Conservation (phyloP, 1,140 invertebrate genomes). For the Lerema accius region DNA sequence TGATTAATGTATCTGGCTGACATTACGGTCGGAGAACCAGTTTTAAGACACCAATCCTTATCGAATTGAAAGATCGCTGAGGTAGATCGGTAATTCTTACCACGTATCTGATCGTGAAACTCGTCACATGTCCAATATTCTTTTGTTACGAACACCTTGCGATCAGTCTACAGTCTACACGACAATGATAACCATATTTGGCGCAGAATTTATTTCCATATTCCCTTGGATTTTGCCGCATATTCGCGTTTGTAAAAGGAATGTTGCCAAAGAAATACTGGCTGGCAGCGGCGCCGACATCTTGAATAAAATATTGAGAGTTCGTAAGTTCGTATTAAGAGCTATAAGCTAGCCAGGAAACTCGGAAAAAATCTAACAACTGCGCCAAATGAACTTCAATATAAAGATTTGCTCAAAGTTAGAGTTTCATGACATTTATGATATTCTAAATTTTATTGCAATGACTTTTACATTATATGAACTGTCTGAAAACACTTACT, state of each 20-base stretch:
- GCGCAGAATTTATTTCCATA: slow-evolving; percentile 31
- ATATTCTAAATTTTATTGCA: neutral
- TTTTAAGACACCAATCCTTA: slow-evolving; percentile 16
- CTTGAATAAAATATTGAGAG: slow-evolving; percentile 35
- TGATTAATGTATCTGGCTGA: slow-evolving; percentile 25
- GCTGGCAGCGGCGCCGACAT: slow-evolving; percentile 29
- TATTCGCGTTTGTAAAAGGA: slow-evolving; percentile 24
- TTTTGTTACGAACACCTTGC: slow-evolving; percentile 28
- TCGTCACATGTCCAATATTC: slow-evolving; percentile 17
- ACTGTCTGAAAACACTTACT: too few species aligned
- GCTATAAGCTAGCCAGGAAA: slow-evolving; percentile 27
- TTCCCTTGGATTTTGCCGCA: slow-evolving; percentile 29
- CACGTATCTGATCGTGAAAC: slow-evolving; percentile 22
- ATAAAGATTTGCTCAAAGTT: neutral
- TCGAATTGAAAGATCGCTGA: slow-evolving; percentile 14
- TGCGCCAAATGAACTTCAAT: slow-evolving; percentile 17
- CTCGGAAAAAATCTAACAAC: slow-evolving; percentile 19
- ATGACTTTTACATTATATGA: neutral
- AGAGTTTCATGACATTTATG: too few species aligned
- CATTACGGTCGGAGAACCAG: neutral
- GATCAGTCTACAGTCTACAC: slow-evolving; percentile 18
- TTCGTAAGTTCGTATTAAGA: slow-evolving; percentile 31
- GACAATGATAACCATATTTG: slow-evolving; percentile 27
- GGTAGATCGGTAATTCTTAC: slow-evolving; percentile 18
- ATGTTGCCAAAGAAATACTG: slow-evolving; percentile 34